Base-by-base conservation (phyloP, 2,888 invertebrate species). In the Cheilosia pagana region DNA sequence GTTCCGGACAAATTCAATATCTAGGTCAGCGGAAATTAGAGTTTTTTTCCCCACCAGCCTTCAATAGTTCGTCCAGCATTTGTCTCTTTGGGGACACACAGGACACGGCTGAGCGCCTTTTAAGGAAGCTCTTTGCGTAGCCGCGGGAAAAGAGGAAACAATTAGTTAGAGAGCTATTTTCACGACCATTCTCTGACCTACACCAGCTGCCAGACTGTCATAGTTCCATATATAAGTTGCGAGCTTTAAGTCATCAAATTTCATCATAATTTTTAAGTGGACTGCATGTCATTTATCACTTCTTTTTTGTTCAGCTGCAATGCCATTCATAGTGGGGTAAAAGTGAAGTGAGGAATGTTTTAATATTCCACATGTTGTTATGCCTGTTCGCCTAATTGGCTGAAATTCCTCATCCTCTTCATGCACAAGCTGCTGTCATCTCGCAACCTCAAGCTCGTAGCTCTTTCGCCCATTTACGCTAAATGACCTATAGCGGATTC, bases 401-500 rank as follows among this genome's bases (percentile, higher is more conserved):
- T 57, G 4, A 62, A 70, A 81, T 63, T 60, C 57, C 57, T 43
- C 55, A 63, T 75, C 62, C 19, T 62, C 67, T 19, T 45, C 41
- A 28, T 28, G 19, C 35, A 28, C 41, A 50, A 65, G 39, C 23
- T 23, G 21, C 41, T n/a, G n/a, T 45, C 52, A 63, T 35, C 63
- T 55, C 19, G n/a, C n/a, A 43, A 59, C 25, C 35, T 82, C 68
- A 68, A 60, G 48, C 53, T 53, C 68, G 50, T 70, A 70, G 70
- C 55, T 81, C 35, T 43, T 77, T 79, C 74, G 23, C 83, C 62
- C 39, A 50, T 63, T 75, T 70, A 59, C 70, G 81, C 83, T 85
- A 85, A 85, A 53, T 85, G 79, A 85, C 68, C 81, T 65, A 59
- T 65, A 74, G 74, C 70, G 81, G 70, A 74, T 74, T 57, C 62